Evolutionary conservation across 2,888 invertebrate genomes (phyloP), one percentile per base, ranked within the genome.

Genomic region (Scaptomyza parva): DNA sequence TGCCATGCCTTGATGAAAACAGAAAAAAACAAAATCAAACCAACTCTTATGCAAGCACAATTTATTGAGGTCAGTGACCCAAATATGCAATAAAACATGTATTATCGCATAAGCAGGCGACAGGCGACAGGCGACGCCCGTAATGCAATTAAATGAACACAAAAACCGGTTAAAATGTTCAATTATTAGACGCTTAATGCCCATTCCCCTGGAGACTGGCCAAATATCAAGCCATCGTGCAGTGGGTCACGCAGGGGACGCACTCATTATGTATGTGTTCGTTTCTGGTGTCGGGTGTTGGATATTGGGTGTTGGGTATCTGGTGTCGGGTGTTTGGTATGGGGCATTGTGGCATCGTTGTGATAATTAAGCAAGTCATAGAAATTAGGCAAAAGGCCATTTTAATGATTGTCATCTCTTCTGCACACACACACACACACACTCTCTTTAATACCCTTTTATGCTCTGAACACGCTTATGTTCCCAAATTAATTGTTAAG

Each of bases 341-440:
- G 53, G 53, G 55, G 45, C 62, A 48, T 52, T 58, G 70, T 58
- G 70, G 55, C 59, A 62, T 70, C 65, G 65, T 76, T 86, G 86
- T 73, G 86, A 88, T 84, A 88, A 84, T 84, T 84, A 84, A 84
- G 88, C 88, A 88, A 88, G 88, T 88, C 84, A 88, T 84, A 76
- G 84, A 84, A 84, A 84, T 84, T 84, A 88, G 84, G 87, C 76
- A 88, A 88, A 87, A 78, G 76, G 70, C 82, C 86, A 88, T 88
- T 84, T 88, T 78, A 86, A 84, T 88, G 86, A 84, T 84, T 88
- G 84, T 78, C 85, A 80, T 86, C 84, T 86, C 55, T 58, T 41
- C n/a, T 30, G 26, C 24, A 51, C 40, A 58, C 57, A 47, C 61
- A 11, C 75, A 22, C 77, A 60, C 53, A 30, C 47, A 14, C 67